Percentiles rank a stretch among this genome's conserved stretches.
These are phyloP conservation scores for Nezara viridula DNA, from an alignment of 2,888 invertebrate species.

Conservation along the genomic window DNA sequence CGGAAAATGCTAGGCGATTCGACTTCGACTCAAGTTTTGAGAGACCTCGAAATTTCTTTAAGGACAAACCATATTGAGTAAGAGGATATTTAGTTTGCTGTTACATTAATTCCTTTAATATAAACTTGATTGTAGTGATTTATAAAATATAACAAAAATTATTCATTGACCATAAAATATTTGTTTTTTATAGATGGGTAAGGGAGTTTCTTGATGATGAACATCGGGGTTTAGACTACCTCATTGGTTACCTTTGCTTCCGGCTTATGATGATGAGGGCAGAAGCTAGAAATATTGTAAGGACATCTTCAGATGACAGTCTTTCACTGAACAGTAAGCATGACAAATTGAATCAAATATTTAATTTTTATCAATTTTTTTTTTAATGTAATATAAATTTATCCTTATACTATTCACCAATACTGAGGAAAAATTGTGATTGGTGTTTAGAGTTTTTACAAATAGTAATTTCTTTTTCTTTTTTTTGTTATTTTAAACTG, in stretches of 20 bases:
- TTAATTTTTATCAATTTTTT: neutral
- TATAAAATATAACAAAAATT: neutral
- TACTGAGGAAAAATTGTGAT: too few relatives aligned
- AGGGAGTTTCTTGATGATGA: conserved; percentile 96
- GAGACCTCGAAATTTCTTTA: conserved; percentile 98
- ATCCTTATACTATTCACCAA: too few relatives aligned
- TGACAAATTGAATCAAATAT: neutral
- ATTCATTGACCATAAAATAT: neutral
- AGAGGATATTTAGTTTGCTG: conserved; percentile 70
- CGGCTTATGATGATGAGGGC: conserved; percentile 94
- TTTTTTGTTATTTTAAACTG: too few relatives aligned
- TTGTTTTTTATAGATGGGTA: conserved; percentile 85
- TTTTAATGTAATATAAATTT: too few relatives aligned
- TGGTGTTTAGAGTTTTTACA: too few relatives aligned
- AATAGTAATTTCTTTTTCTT: too few relatives aligned
- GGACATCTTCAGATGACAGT: conserved; percentile 83
- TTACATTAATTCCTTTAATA: neutral
- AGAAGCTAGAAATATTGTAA: conserved; percentile 84
- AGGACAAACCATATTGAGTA: conserved; percentile 99
- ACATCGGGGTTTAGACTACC: conserved; percentile 95
- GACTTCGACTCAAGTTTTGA: conserved; percentile 97
- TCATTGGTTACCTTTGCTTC: conserved; percentile 97
- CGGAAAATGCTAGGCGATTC: conserved; percentile 96
- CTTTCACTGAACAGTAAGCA: conserved; percentile 64
- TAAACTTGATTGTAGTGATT: neutral